Evolutionary conservation across 2,888 invertebrate genomes (phyloP), one percentile per base, ranked within the genome.

Genomic region (Augochlorella aurata): DNA sequence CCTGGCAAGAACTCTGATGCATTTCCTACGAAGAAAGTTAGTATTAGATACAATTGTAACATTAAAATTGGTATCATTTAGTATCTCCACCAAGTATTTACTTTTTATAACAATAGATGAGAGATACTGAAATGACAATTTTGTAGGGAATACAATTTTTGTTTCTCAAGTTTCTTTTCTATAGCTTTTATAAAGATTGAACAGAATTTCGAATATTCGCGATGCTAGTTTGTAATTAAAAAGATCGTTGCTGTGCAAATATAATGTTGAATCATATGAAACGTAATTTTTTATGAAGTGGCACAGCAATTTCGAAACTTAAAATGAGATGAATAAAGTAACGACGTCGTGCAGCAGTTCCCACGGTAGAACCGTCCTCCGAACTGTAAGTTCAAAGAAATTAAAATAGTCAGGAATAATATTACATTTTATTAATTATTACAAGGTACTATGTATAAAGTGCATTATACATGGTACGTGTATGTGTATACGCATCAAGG

Each of bases 1-100:
- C 96, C 95, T 90, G 96, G 95, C 92, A 96, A 95, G 94, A 95
- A 96, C 86, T 94, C 94, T 86, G 92, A 91, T 77, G 92, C 92
- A 88, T 91, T 92, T 88, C 93, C 94, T 94, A 92, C 87, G 92
- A 94, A 93, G 90, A 92, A 92, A 93, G 84, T 74, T 78, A 49
- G 83, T 84, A 86, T 92, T 91, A 91, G 89, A 88, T 71, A 79
- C 80, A 84, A 72, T 81, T 74, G 73, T 58, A 83, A 77, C 78
- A 87, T 72, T 68, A 80, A 58, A 70, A 68, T 29, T 47, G 71
- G 73, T 75, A 79, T 80, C 45, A 74, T 81, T 83, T 81, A 79
- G 82, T 89, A 88, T 85, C 76, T 89, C 86, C 82, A 89, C 86
- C 87, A 86, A 89, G 18, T 65, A n/a, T 38, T 54, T 50, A 67